A percentile compares a stretch with the other conserved stretches of the same genome.
These are phyloP conservation scores for Tetrapedia diversipes DNA, from an alignment of 2,888 invertebrate genomes.

Conservation along the genomic window DNA sequence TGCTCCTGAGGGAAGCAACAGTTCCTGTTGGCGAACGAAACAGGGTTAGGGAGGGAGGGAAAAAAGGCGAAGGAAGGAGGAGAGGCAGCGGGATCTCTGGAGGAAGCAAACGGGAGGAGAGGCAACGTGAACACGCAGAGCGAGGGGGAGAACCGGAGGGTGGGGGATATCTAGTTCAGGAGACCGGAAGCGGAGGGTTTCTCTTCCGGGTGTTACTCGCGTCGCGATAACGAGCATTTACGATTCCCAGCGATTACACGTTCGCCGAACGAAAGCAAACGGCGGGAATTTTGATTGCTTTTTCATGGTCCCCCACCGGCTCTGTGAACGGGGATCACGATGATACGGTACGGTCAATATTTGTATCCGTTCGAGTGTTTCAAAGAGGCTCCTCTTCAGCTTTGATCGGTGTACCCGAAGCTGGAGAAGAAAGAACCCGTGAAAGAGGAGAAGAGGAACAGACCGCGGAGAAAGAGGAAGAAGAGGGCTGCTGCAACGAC, in stretches of 20 bases:
- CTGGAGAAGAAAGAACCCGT: conserved; percentile 23
- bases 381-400: conserved; percentile 35
- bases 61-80: not conserved
- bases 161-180: conserved; percentile 46
- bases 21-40: too few relatives aligned
- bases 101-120: conserved; percentile 11
- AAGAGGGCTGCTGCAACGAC: too few relatives aligned
- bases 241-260: conserved; percentile 47
- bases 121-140: not conserved
- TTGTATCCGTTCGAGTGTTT: conserved; percentile 37
- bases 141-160: conserved; percentile 32
- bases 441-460: conserved; percentile 5
- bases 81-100: not conserved
- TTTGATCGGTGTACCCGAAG: conserved; percentile 39
- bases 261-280: conserved; percentile 40
- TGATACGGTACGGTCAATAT: conserved; percentile 34
- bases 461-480: conserved; percentile 9
- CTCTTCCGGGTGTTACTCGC: conserved; percentile 60
- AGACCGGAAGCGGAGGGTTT: conserved; percentile 54
- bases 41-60: not conserved
- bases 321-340: conserved; percentile 42
- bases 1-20: too few relatives aligned
- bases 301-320: conserved; percentile 30
- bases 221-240: conserved; percentile 41
- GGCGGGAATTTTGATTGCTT: conserved; percentile 42